Conservation (phyloP, 2,797 vertebrate species). For the Danio jaintianensis region DNA sequence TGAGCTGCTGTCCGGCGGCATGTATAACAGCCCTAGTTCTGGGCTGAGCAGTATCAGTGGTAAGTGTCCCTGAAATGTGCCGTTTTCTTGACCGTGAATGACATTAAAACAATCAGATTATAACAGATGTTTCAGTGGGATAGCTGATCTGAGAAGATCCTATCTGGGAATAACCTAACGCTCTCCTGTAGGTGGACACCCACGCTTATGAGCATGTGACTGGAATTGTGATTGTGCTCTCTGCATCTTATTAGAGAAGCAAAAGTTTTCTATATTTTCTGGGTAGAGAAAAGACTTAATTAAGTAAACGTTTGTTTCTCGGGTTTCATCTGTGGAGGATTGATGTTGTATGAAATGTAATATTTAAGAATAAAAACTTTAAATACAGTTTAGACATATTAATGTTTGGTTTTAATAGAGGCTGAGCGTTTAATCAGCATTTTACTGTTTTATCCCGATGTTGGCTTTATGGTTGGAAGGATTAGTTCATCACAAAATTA, state of each 20-base stretch:
- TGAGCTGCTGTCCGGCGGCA: slow-evolving; percentile 92
- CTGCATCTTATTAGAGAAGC: slow-evolving; percentile 57
- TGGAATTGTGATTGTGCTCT: slow-evolving; percentile 52
- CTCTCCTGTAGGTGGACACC: slow-evolving; percentile 67
- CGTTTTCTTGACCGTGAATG: slow-evolving; percentile 29
- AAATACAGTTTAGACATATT: background rate
- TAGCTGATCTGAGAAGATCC: slow-evolving; percentile 53
- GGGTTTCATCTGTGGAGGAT: background rate
- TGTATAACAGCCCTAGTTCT: slow-evolving; percentile 95
- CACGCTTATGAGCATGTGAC: slow-evolving; percentile 62
- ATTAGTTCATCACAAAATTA: too few relatives aligned
- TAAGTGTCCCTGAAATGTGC: slow-evolving; percentile 76
- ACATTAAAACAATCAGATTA: slow-evolving; percentile 48
- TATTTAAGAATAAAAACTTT: slow-evolving; percentile 1
- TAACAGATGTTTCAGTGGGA: slow-evolving; percentile 55
- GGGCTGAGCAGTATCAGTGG: slow-evolving; percentile 94
- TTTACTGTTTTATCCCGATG: background rate
- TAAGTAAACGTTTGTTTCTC: slow-evolving; percentile 2
- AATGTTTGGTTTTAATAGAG: background rate
- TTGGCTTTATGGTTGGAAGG: background rate
- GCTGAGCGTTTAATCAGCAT: background rate
- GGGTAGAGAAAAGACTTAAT: background rate
- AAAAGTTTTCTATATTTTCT: background rate
- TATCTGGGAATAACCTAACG: slow-evolving; percentile 59
- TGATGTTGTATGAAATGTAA: background rate